Percentiles rank a stretch among this genome's conserved stretches.
phyloP scores from a whole-genome alignment of 2,113 vertebrate species.

The Thamnaconus septentrionalis region DNA sequence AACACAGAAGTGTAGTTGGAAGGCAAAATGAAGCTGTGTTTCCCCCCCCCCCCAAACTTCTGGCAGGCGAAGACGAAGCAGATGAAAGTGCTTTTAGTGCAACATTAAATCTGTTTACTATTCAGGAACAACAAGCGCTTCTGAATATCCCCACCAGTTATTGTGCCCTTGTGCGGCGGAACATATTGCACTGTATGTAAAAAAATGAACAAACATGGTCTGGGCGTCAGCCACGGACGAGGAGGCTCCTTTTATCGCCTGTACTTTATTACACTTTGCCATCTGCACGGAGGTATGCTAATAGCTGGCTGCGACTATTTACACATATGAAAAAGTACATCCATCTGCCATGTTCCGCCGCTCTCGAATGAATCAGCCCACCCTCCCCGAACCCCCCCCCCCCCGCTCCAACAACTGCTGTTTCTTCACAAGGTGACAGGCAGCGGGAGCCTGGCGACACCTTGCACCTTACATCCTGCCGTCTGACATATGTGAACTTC shows the following conservation, averaged over 20 bases:
- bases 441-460: constrained; percentile 77
- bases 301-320: constrained; percentile 81
- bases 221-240: constrained; percentile 71
- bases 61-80: constrained; percentile 48
- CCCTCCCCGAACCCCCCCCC: constrained; percentile 72
- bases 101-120: constrained; percentile 73
- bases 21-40: constrained; percentile 51
- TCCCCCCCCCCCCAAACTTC: constrained; percentile 21
- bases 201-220: constrained; percentile 74
- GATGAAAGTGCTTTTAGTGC: constrained; percentile 67
- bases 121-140: constrained; percentile 73
- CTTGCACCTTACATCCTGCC: constrained; percentile 71
- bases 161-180: constrained; percentile 72
- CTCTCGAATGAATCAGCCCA: constrained; percentile 81
- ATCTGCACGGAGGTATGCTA: constrained; percentile 83
- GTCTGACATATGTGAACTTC: constrained; percentile 70
- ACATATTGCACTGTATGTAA: constrained; percentile 78
- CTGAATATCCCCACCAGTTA: constrained; percentile 74
- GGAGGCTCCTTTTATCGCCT: constrained; percentile 78
- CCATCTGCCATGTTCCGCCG: constrained; percentile 82
- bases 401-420: constrained; percentile 78
- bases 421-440: constrained; percentile 82
- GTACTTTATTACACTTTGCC: constrained; percentile 83
- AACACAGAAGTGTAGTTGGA: constrained; percentile 21
- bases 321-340: constrained; percentile 78